Conservation (phyloP, 2,113 vertebrate species). For the Gavialis gangeticus region DNA sequence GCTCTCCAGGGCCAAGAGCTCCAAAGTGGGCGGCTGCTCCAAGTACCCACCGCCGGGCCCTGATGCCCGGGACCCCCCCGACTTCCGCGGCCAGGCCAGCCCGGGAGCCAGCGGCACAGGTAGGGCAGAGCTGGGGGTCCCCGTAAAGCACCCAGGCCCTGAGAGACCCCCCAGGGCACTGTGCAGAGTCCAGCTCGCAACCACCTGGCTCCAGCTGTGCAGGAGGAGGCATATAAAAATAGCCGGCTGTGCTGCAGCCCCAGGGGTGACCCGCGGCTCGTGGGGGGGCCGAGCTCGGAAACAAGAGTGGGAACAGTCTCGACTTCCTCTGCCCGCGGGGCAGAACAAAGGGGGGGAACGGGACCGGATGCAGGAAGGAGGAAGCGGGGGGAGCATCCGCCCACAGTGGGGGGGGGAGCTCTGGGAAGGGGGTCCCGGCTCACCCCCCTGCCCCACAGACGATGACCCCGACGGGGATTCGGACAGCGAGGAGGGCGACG, state of each 20-base stretch:
- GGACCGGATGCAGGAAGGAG: constrained; percentile 14
- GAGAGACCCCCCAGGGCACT: fast-evolving
- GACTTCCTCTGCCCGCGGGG: not conserved
- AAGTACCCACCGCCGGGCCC: constrained; percentile 79
- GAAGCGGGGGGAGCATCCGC: constrained; percentile 67
- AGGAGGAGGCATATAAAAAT: constrained; percentile 23
- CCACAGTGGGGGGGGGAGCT: constrained; percentile 54
- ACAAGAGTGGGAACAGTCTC: not conserved
- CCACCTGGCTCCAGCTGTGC: not conserved
- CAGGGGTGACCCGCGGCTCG: not conserved
- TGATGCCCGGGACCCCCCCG: constrained; percentile 19
- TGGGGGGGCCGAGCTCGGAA: not conserved
- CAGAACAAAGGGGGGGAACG: not conserved
- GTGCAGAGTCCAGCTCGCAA: not conserved
- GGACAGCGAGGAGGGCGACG: constrained; percentile 87
- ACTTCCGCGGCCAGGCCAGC: constrained; percentile 46
- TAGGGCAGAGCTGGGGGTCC: fast-evolving
- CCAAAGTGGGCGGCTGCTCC: constrained; percentile 56
- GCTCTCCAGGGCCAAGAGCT: constrained; percentile 80
- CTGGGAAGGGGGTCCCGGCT: fast-evolving
- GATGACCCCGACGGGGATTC: constrained; percentile 79
- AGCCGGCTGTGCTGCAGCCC: not conserved
- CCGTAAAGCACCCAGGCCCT: not conserved
- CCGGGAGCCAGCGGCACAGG: not conserved
- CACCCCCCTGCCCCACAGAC: not conserved